Evolutionary conservation across 2,113 vertebrate genomes (phyloP).

Genomic region (Triplophysa rosa): DNA sequence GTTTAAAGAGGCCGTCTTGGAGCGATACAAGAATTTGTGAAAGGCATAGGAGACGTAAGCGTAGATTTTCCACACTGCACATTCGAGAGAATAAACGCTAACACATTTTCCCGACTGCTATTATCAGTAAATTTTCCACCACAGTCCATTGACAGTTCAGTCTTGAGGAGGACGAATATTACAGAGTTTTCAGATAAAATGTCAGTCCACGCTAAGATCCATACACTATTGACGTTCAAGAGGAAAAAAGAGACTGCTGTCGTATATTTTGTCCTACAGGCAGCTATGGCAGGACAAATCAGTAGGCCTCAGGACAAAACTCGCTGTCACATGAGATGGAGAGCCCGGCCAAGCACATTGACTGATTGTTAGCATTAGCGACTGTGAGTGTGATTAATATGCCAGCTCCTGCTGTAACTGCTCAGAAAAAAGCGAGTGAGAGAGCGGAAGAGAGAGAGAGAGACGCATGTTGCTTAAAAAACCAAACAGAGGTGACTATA

Average conservation of each 20-base stretch:
- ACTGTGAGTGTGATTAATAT: conserved; percentile 93
- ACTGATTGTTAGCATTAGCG: conserved; percentile 90
- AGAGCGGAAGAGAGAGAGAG: conserved; percentile 57
- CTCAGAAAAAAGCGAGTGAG: conserved; percentile 62
- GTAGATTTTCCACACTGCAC: neutral
- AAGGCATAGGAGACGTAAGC: neutral
- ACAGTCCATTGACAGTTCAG: neutral
- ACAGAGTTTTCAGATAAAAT: neutral
- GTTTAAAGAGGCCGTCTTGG: conserved; percentile 14
- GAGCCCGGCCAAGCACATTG: conserved; percentile 77
- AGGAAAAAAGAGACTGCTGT: conserved; percentile 32
- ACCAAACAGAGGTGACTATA: conserved; percentile 70
- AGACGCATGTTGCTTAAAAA: conserved; percentile 71
- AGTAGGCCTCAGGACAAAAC: conserved; percentile 80
- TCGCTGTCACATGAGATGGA: conserved; percentile 83
- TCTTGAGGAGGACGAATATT: conserved; percentile 26
- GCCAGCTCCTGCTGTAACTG: conserved; percentile 79
- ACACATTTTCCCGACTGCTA: neutral
- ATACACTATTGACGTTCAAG: conserved; percentile 7
- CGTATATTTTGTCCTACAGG: conserved; percentile 73
- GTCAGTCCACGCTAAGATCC: conserved; percentile 15
- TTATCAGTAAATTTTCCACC: conserved; percentile 9
- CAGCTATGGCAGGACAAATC: conserved; percentile 77
- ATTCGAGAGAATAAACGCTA: neutral
- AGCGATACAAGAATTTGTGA: conserved; percentile 15